Conservation (phyloP, 2,797 vertebrate species). For the Eidolon dupreanum region DNA sequence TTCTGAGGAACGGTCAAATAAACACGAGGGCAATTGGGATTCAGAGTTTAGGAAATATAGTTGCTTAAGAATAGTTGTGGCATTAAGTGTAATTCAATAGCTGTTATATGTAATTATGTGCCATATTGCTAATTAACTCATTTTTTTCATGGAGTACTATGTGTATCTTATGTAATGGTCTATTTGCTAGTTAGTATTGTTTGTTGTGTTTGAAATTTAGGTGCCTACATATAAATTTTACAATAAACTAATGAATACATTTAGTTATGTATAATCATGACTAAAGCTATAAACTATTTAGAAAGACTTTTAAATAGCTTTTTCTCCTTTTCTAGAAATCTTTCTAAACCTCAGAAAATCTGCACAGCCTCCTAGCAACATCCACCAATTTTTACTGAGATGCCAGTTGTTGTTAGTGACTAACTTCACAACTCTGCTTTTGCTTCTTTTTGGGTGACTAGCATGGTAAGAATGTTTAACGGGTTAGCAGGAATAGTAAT, state of each 20-base stretch:
- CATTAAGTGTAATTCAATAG: slow-evolving; percentile 3
- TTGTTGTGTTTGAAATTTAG: slow-evolving; percentile 2
- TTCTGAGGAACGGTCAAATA: neutral
- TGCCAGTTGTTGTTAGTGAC: neutral
- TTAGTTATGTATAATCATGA: neutral
- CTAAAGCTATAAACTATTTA: neutral
- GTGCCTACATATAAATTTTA: neutral
- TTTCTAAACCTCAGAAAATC: neutral
- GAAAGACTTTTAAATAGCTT: neutral
- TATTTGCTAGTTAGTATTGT: neutral
- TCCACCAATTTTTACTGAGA: neutral
- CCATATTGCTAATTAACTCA: neutral
- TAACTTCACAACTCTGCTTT: neutral
- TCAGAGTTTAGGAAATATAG: neutral
- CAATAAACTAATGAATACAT: neutral
- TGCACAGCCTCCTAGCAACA: neutral
- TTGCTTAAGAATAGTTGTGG: neutral
- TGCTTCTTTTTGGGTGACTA: neutral
- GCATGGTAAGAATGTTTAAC: neutral
- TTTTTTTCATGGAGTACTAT: neutral
- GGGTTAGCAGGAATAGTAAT: neutral
- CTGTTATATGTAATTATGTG: neutral
- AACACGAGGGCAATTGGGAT: neutral
- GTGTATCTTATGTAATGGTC: neutral
- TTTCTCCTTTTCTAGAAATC: neutral